A percentile compares a stretch with the other conserved stretches of the same genome.
phyloP scores from a whole-genome alignment of 2,113 vertebrate species.

The Felis chaus region DNA sequence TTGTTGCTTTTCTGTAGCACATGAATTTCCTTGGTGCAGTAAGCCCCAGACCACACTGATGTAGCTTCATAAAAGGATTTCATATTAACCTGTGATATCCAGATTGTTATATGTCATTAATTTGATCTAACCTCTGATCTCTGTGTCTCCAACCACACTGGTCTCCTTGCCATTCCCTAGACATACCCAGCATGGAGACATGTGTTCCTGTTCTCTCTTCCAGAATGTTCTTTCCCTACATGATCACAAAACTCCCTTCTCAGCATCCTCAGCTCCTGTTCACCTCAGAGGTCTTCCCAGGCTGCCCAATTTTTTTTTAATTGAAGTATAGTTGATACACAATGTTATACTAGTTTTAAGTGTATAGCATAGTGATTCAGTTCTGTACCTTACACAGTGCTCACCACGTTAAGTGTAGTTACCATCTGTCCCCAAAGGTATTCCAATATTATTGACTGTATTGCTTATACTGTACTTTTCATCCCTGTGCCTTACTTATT shows the following conservation, averaged over 20 bases:
- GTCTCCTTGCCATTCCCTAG: neutral
- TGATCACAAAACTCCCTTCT: neutral
- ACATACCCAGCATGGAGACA: neutral
- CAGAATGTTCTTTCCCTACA: neutral
- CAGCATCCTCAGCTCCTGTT: neutral
- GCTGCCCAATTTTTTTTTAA: neutral
- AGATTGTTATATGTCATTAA: neutral
- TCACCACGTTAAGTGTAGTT: neutral
- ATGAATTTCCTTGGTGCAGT: neutral
- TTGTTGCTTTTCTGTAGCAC: slow-evolving; percentile 17
- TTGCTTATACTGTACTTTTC: neutral
- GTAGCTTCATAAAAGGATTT: slow-evolving; percentile 38
- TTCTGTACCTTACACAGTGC: neutral
- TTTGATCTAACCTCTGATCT: neutral
- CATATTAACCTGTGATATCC: neutral
- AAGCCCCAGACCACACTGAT: neutral
- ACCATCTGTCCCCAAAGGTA: neutral
- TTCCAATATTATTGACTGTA: neutral
- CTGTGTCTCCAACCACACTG: neutral
- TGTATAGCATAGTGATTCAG: neutral
- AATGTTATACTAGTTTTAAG: neutral
- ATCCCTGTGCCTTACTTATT: neutral
- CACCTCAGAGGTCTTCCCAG: neutral
- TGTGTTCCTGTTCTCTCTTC: neutral
- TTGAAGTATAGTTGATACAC: neutral